phyloP scores from a whole-genome alignment of 2,797 vertebrate species.

The Steatocranus sp. region DNA sequence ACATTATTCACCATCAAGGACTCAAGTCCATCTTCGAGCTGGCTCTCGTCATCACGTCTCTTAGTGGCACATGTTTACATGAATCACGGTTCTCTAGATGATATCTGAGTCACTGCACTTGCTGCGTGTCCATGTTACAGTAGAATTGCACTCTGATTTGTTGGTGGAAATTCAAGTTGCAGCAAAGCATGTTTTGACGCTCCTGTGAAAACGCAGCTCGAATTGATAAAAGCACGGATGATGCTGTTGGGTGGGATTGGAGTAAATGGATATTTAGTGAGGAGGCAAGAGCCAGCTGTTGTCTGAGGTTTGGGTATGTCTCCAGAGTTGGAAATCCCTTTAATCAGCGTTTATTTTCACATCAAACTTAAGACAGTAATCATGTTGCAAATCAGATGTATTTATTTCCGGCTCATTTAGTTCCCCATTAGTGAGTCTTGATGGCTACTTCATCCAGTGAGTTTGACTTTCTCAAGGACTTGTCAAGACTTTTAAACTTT shows the following conservation, averaged over 20 bases:
- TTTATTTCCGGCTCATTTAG: slow-evolving; percentile 54
- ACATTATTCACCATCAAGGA: not conserved
- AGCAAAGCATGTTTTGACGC: slow-evolving; percentile 33
- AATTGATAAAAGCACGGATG: not conserved
- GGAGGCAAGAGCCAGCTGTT: slow-evolving; percentile 43
- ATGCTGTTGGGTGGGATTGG: not conserved
- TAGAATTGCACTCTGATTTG: not conserved
- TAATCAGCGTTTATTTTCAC: slow-evolving; percentile 62
- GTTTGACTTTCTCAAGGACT: slow-evolving; percentile 21
- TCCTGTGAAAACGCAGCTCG: slow-evolving; percentile 5
- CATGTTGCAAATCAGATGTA: slow-evolving; percentile 37
- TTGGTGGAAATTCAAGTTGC: not conserved
- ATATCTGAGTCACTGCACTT: not conserved
- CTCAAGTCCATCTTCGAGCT: not conserved
- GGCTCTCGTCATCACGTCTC: not conserved
- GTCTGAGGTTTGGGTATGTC: slow-evolving; percentile 42
- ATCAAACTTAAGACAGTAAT: slow-evolving; percentile 40
- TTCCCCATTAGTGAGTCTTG: slow-evolving; percentile 23
- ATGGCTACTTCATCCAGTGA: slow-evolving; percentile 24
- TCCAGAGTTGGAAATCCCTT: slow-evolving; percentile 49
- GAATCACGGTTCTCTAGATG: not conserved
- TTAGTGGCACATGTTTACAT: not conserved
- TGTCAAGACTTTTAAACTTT: not conserved
- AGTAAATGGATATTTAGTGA: slow-evolving; percentile 30
- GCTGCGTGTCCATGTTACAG: not conserved